Evolutionary conservation across 2,797 vertebrate species (phyloP).

Genomic region (Brachyalestes nurse): DNA sequence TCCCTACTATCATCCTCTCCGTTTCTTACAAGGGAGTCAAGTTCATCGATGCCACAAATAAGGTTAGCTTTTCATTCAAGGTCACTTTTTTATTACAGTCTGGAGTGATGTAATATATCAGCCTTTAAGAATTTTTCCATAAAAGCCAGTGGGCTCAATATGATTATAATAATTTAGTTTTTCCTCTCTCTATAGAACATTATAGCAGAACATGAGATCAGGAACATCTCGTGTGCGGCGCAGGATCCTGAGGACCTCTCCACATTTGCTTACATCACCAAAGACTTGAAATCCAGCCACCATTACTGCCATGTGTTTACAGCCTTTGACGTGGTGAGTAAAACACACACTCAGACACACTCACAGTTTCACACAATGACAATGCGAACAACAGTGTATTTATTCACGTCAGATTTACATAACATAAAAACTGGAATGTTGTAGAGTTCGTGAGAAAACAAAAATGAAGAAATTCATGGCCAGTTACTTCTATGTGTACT

Average conservation of each 20-base stretch:
- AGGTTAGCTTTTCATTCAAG: conserved; percentile 74
- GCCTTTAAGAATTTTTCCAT: neutral
- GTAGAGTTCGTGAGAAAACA: neutral
- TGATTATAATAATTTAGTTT: neutral
- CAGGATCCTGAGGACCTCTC: conserved; percentile 99
- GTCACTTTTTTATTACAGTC: neutral
- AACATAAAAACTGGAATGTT: neutral
- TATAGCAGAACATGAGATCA: conserved; percentile 98
- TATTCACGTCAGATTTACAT: no score
- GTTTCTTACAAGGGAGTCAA: conserved; percentile 99
- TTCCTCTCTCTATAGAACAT: conserved; percentile 81
- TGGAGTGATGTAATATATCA: conserved; percentile 5
- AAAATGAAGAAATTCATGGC: neutral
- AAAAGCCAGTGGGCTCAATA: neutral
- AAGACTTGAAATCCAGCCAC: conserved; percentile 99
- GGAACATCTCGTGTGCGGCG: conserved; percentile 98
- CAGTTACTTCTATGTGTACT: no score
- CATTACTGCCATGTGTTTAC: conserved; percentile 99
- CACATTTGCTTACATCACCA: conserved; percentile 98
- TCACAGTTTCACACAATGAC: no score
- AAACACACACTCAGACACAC: conserved; percentile 46
- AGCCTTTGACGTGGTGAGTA: conserved; percentile 97
- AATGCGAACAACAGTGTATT: no score
- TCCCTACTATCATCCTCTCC: conserved; percentile 96
- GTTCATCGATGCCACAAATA: conserved; percentile 99